phyloP scores from a whole-genome alignment of 2,797 vertebrate genomes.

The Leptatherina wallacei region DNA sequence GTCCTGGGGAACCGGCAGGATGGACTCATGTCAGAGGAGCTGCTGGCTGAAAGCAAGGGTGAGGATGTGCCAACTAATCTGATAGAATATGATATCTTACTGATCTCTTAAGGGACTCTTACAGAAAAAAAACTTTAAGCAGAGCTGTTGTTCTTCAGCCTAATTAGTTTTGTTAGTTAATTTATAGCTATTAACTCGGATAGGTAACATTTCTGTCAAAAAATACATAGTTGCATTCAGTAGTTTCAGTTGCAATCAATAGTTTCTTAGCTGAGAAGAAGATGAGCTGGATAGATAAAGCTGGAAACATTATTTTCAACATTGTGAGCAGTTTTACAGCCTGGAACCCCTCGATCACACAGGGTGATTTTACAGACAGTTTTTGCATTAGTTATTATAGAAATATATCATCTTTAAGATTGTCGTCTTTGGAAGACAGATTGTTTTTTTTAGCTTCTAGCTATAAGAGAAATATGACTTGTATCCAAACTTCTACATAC shows the following conservation, averaged over 20 bases:
- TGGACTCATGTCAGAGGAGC: constrained; percentile 93
- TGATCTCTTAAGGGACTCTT: constrained; percentile 20
- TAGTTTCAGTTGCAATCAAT: too few relatives aligned
- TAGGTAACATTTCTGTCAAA: background rate
- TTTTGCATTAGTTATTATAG: too few relatives aligned
- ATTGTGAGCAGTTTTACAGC: background rate
- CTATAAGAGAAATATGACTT: too few relatives aligned
- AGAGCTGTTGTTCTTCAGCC: background rate
- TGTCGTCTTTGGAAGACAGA: too few relatives aligned
- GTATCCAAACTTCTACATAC: too few relatives aligned
- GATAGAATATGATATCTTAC: constrained; percentile 25
- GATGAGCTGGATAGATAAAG: background rate
- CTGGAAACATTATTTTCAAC: too few relatives aligned
- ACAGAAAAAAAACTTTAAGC: background rate
- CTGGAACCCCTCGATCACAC: background rate
- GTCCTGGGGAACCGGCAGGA: constrained; percentile 96
- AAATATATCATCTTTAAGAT: too few relatives aligned
- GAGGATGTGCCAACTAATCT: constrained; percentile 32
- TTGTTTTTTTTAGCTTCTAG: too few relatives aligned
- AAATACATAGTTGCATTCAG: background rate
- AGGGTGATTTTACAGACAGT: too few relatives aligned
- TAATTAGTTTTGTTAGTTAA: background rate
- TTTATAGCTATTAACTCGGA: background rate
- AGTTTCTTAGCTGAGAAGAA: background rate
- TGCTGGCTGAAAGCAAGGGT: constrained; percentile 95